Evolutionary conservation across 2,888 invertebrate genomes (phyloP), one percentile per base, ranked within the genome.

Genomic region (Trileptium ribeirensis): DNA sequence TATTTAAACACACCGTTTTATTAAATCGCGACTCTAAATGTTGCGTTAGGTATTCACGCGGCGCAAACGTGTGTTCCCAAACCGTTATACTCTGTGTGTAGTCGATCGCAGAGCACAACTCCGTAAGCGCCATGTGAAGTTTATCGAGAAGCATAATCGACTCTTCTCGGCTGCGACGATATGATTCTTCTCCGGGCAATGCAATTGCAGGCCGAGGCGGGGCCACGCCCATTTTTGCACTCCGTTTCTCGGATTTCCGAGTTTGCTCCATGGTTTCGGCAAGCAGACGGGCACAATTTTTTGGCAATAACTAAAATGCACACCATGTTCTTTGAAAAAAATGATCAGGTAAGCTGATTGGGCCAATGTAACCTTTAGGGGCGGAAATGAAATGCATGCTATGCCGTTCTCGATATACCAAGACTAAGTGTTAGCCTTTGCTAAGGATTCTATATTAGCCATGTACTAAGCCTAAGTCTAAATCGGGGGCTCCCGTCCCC

Each of bases 31-130:
- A 94, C 90, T 99, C 99, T 84, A 99, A 91, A 90, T 98, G 97
- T 87, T 97, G 97, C 86, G 96, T 94, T 81, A 99, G 91, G 91
- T 98, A 99, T 90, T 99, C 99, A 31, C 97, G 91, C 0, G 99
- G 99, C 0, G 97, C 96, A 90, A 99, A 99, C 0, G 97, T 96
- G 88, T 99, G 98, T 86, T 99, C 97, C 96, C 97, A 98, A 0
- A 99, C 97, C 88, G 95, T 95, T 34, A 99, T 96, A 31, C 97
- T 96, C 1, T 94, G 94, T 88, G 95, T 95, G 89, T 97, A 97
- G 89, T 98, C 97, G 80, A 99, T 95, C 29, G 97, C 97, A 89
- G 92, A 97, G 89, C 97, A 98, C 0, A 99, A 91, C 90, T 99
- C 99, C 0, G 97, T 98, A 80, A 99, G 90, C 31, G 81, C 82